Evolutionary conservation across 2,888 invertebrate species (phyloP).

Genomic region (Zaprionus bogoriensis): DNA sequence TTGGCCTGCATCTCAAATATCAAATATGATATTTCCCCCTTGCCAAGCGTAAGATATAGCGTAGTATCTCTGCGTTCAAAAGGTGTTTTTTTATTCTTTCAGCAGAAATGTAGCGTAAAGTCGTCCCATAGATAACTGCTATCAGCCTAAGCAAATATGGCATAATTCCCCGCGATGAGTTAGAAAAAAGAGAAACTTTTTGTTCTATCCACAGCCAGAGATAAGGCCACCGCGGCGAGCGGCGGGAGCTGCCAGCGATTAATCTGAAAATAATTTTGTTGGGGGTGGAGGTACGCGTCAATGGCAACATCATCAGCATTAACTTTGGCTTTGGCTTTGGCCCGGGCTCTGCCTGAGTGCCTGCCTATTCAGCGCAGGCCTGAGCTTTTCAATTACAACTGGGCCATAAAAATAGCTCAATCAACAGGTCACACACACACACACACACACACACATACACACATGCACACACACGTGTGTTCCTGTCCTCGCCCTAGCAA

Average conservation of each 20-base stretch:
- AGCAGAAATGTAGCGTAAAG: too few relatives aligned
- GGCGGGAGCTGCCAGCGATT: background rate
- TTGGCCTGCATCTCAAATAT: too few relatives aligned
- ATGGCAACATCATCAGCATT: conserved; percentile 7
- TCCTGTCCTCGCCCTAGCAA: background rate
- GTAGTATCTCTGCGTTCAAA: background rate
- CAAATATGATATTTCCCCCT: too few relatives aligned
- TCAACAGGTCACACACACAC: conserved; percentile 58
- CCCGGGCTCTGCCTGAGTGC: background rate
- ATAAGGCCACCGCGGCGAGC: background rate
- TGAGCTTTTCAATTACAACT: conserved; percentile 8
- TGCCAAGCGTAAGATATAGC: background rate
- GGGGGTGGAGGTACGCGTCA: conserved; percentile 12
- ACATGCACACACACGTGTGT: background rate
- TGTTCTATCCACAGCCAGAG: background rate
- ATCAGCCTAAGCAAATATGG: conserved; percentile 21
- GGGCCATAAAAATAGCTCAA: conserved; percentile 22
- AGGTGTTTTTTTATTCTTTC: too few relatives aligned
- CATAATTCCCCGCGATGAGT: conserved; percentile 15
- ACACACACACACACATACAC: background rate
- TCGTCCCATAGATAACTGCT: conserved; percentile 18
- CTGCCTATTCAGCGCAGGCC: conserved; percentile 23
- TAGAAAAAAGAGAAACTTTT: conserved; percentile 10
- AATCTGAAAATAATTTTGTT: conserved; percentile 11
- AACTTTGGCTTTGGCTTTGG: conserved; percentile 2